phyloP scores from a whole-genome alignment of 2,113 vertebrate genomes.

The Toxotes jaculatrix region DNA sequence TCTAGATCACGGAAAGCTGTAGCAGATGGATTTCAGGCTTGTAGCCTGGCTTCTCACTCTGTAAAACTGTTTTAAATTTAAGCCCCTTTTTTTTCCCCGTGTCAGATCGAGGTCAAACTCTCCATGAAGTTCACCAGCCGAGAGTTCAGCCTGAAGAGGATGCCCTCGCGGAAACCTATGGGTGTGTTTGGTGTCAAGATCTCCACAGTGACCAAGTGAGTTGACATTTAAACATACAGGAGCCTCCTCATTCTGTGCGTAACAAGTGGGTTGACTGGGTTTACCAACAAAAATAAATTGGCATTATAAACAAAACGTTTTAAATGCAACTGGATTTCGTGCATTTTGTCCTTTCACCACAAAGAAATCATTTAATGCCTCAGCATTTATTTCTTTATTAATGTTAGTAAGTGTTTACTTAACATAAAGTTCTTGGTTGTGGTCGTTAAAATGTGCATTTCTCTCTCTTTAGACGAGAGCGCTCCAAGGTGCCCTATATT shows the following conservation, averaged over 20 bases:
- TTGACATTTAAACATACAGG: constrained; percentile 30
- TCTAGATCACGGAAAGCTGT: not conserved
- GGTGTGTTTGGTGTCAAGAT: constrained; percentile 98
- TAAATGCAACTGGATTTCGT: not conserved
- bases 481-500: constrained; percentile 98
- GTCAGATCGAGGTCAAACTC: constrained; percentile 95
- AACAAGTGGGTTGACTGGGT: constrained; percentile 11
- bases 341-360: not conserved
- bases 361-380: not conserved
- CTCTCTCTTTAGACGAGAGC: constrained; percentile 87
- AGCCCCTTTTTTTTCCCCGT: constrained; percentile 24
- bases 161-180: constrained; percentile 93
- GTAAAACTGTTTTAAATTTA: constrained; percentile 14
- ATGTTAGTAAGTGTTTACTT: not conserved
- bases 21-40: constrained; percentile 25
- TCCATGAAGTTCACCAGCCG: constrained; percentile 97
- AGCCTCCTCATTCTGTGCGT: not conserved
- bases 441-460: not conserved
- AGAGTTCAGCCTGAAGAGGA: constrained; percentile 96
- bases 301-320: constrained; percentile 21
- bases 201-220: constrained; percentile 96
- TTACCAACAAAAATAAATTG: constrained; percentile 36
- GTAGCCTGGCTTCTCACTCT: not conserved
- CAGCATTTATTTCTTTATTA: not conserved
- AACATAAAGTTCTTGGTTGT: not conserved